Base-by-base conservation (phyloP, 2,113 vertebrate species). In the Australoheros scitulus region DNA sequence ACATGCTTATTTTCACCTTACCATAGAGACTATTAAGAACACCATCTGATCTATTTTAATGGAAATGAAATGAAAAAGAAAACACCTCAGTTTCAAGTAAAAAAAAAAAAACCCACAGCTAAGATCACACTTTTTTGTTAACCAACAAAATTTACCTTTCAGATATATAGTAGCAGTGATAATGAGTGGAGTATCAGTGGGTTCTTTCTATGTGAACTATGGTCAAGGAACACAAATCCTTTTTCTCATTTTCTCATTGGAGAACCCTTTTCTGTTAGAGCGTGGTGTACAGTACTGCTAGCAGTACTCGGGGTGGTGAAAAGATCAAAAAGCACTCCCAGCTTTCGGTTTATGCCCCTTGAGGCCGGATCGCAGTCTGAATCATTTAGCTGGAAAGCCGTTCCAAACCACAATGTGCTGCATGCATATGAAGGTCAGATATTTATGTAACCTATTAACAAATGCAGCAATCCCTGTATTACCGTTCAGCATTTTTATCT, bases 341-440 rank as follows among this genome's bases (percentile, higher is more conserved):
- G 60, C 38, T 91, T 82, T 88, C 41, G 3, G 15, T n/a, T 32
- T 34, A 11, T 34, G 14, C 61, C 43, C 58, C 75, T 6, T 9
- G 24, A 78, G 34, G 24, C 36, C 11, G 52, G 24, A 82, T 86
- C 17, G 26, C 77, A 76, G 68, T 57, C 24, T n/a, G 50, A 47
- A 68, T 68, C 65, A 47, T 82, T 75, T 64, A 55, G 59, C 84
- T 24, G 50, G 13, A 3, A 11, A 78, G 82, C 24, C 38, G 75
- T 58, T 14, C 14, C 11, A 64, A 74, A 18, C 14, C 29, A 38
- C 17, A 57, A 20, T 41, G 70, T 36, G 20, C 8, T 55, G 38
- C 13, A 83, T 79, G 29, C 18, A 78, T 38, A 47, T 34, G 20
- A 65, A 15, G 22, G 9, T 83, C 24, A 78, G 76, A 80, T 43